Percentiles rank a stretch among this genome's conserved stretches.
Conservation (phyloP, 2,888 invertebrate species). For the Phanerotoma sp. region DNA sequence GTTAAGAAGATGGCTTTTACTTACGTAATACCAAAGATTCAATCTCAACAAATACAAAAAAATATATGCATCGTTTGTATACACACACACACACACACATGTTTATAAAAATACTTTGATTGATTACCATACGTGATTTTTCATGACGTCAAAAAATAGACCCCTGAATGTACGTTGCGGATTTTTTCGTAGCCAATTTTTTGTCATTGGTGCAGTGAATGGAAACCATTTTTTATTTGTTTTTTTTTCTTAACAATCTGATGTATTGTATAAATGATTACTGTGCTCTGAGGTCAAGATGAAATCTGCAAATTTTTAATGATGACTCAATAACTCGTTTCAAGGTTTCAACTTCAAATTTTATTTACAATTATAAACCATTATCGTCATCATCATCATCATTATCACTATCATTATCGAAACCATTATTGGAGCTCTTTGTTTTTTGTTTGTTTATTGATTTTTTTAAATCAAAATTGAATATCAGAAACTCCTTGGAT, state of each 20-base stretch:
- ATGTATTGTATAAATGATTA: constrained; percentile 11
- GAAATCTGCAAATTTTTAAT: constrained; percentile 7
- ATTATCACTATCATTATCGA: no score
- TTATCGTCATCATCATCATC: no score
- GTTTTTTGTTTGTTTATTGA: no score
- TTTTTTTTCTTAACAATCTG: constrained; percentile 6
- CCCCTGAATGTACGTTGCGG: neutral
- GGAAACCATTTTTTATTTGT: neutral
- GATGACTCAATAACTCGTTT: constrained; percentile 10
- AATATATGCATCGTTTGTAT: neutral
- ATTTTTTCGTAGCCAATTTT: neutral
- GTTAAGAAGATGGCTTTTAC: constrained; percentile 12
- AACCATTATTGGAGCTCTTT: no score
- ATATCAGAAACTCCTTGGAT: no score
- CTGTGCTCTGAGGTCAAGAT: constrained; percentile 12
- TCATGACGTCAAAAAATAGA: constrained; percentile 5
- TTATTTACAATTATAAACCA: no score
- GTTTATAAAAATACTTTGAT: neutral
- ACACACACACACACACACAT: neutral
- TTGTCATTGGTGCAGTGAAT: no score
- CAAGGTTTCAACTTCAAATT: constrained; percentile 10
- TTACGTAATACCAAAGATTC: neutral
- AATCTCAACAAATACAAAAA: neutral
- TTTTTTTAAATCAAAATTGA: no score
- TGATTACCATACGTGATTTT: neutral